Evolutionary conservation across 2,797 vertebrate genomes (phyloP).

Genomic region (Myoxocephalus aenaeus): DNA sequence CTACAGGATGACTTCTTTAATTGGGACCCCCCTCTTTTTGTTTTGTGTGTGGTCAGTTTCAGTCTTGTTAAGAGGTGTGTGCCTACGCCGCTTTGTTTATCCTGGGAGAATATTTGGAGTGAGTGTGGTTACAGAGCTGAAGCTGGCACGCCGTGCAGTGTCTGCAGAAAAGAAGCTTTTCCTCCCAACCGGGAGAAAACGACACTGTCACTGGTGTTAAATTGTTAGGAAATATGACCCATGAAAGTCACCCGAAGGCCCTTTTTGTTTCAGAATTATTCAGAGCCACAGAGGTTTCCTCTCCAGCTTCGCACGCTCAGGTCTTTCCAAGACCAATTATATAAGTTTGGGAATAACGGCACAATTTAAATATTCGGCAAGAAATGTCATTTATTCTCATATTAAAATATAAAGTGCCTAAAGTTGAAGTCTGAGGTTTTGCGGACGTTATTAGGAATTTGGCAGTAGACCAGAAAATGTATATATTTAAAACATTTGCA

Average conservation of each 20-base stretch:
- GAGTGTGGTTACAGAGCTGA: conserved; percentile 29
- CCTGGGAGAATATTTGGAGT: conserved; percentile 30
- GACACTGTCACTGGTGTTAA: conserved; percentile 28
- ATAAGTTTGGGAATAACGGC: conserved; percentile 24
- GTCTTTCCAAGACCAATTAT: conserved; percentile 43
- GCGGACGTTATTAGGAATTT: conserved; percentile 22
- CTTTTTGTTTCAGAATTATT: conserved; percentile 39
- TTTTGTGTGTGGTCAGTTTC: neutral
- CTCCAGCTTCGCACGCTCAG: neutral
- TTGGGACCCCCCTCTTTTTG: conserved; percentile 22
- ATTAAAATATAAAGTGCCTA: conserved; percentile 6
- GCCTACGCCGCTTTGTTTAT: conserved; percentile 5
- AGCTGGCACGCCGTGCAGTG: conserved; percentile 1
- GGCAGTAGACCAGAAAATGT: neutral
- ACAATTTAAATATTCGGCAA: conserved; percentile 30
- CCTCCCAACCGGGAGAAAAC: conserved; percentile 1
- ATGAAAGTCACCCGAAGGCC: conserved; percentile 23
- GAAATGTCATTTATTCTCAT: conserved; percentile 32
- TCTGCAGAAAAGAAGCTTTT: conserved; percentile 34
- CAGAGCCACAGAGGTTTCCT: conserved; percentile 25
- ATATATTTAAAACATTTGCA: no score
- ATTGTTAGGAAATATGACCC: conserved; percentile 48
- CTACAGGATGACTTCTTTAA: conserved; percentile 40
- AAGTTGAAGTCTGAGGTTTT: neutral
- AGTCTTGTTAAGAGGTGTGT: conserved; percentile 15